Evolutionary conservation across 2,888 invertebrate species (phyloP).

Genomic region (Eilema caniola): DNA sequence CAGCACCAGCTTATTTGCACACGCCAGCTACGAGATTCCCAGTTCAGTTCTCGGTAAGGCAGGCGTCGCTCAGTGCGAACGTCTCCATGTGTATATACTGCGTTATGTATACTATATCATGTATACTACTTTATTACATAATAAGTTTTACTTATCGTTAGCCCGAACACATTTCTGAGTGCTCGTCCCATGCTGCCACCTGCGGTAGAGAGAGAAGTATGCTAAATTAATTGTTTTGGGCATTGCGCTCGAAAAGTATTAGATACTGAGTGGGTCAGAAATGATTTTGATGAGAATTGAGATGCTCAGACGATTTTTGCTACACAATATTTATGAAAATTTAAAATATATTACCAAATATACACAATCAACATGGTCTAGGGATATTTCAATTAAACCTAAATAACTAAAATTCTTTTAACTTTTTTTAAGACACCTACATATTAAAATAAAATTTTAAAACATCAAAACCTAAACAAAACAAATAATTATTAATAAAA

Average conservation of each 20-base stretch:
- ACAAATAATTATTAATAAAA: no score
- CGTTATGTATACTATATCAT: conserved; percentile 19
- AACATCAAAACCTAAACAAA: no score
- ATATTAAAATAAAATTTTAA: no score
- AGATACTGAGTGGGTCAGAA: no score
- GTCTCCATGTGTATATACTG: conserved; percentile 31
- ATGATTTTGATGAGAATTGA: no score
- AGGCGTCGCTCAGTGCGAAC: conserved; percentile 33
- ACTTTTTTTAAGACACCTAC: no score
- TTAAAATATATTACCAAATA: no score
- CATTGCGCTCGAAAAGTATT: background rate
- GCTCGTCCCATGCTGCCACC: conserved; percentile 96
- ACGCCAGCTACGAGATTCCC: conserved; percentile 18
- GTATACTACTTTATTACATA: conserved; percentile 47
- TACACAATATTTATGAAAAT: no score
- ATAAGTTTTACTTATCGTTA: conserved; percentile 60
- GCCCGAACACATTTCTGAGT: conserved; percentile 94
- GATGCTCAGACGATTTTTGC: no score
- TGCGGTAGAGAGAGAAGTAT: conserved; percentile 61
- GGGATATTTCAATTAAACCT: no score
- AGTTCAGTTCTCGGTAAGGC: conserved; percentile 45
- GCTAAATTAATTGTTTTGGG: background rate
- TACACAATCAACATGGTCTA: no score
- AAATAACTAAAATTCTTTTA: no score
- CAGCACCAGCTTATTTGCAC: conserved; percentile 10